Percentiles rank a stretch among this genome's conserved stretches.
These are phyloP conservation scores for Bombus soroeensis DNA, from an alignment of 1,140 invertebrate species.

Conservation along the genomic window DNA sequence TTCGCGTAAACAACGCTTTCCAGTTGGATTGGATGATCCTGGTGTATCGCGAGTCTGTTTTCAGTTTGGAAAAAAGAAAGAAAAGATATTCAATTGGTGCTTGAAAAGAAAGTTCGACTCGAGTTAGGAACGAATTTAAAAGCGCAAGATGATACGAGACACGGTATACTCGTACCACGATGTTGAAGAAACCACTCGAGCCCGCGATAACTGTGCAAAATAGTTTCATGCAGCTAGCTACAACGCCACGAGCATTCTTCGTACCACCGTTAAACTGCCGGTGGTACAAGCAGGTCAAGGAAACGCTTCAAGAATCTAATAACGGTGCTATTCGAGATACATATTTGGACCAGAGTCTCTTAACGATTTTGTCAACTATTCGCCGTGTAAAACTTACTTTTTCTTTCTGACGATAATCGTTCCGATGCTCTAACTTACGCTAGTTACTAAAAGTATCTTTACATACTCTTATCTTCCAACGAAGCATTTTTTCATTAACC, in stretches of 20 bases:
- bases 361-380: conserved; percentile 14
- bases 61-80: neutral
- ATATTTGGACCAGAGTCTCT: neutral
- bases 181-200: neutral
- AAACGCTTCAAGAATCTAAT: conserved; percentile 24
- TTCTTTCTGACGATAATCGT: neutral
- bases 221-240: conserved; percentile 12
- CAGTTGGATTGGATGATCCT: neutral
- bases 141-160: conserved; percentile 2
- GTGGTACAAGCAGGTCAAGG: neutral
- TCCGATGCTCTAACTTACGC: neutral
- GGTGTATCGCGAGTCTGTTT: neutral
- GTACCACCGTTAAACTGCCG: conserved; percentile 16
- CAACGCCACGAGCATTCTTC: conserved; percentile 9
- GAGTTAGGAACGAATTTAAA: conserved; percentile 1
- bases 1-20: neutral
- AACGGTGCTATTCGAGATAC: neutral
- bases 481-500: too few species aligned
- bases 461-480: too few species aligned
- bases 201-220: conserved; percentile 13
- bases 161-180: neutral
- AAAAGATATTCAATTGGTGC: neutral
- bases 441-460: too few species aligned
- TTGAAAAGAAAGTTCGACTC: too few species aligned
- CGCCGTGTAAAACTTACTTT: neutral